Percentiles rank a stretch among this genome's conserved stretches.
Evolutionary conservation across 2,888 invertebrate species (phyloP).

Genomic region (Neocrepidodera transversa): DNA sequence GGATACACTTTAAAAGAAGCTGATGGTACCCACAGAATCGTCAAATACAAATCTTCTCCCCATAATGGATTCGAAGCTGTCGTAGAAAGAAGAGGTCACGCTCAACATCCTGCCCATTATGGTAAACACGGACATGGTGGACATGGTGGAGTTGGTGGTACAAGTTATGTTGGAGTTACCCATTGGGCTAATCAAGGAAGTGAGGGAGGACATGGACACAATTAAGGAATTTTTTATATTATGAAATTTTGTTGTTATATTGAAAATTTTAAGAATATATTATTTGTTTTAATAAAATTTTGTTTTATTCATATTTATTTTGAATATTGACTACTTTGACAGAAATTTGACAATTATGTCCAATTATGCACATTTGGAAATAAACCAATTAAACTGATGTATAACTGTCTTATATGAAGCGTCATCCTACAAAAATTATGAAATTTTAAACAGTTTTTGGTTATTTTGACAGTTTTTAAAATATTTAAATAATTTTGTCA

Average conservation of each 20-base stretch:
- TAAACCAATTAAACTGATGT: too few species aligned
- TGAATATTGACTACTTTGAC: too few species aligned
- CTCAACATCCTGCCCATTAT: conserved; percentile 46
- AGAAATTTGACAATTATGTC: too few species aligned
- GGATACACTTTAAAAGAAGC: conserved; percentile 56
- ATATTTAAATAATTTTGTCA: too few species aligned
- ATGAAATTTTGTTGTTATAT: neutral
- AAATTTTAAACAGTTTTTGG: too few species aligned
- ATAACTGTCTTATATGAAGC: too few species aligned
- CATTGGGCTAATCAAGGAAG: conserved; percentile 42
- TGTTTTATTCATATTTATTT: too few species aligned
- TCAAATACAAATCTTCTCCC: conserved; percentile 51
- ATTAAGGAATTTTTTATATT: neutral
- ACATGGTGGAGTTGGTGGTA: conserved; percentile 44
- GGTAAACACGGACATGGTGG: conserved; percentile 38
- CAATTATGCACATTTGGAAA: too few species aligned
- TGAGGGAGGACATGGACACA: conserved; percentile 27
- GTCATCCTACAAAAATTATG: too few species aligned
- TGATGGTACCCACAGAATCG: conserved; percentile 57
- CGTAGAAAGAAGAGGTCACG: conserved; percentile 44
- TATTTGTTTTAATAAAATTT: too few species aligned
- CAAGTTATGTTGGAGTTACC: conserved; percentile 47
- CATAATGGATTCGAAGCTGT: conserved; percentile 45
- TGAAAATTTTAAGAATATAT: neutral
- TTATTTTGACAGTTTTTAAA: too few species aligned